Evolutionary conservation across 2,797 vertebrate species (phyloP), one percentile per base, ranked within the genome.

Genomic region (Eptatretus atami): DNA sequence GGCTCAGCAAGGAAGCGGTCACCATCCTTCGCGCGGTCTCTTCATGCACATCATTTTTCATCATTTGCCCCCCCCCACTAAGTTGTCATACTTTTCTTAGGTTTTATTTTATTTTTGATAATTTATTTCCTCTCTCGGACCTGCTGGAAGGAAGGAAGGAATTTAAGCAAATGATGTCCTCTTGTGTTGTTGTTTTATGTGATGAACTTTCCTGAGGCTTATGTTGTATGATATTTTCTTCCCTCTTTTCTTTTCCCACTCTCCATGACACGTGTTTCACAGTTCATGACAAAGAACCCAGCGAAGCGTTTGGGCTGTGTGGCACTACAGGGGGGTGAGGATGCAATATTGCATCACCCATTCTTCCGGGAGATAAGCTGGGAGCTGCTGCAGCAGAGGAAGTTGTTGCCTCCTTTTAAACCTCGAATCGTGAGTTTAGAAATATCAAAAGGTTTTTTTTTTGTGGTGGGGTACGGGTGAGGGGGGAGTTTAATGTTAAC

Each of bases 1-100:
- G 86, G 86, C 82, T 92, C 69, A 88, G 86, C 78, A 94, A 87
- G 75, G 86, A 94, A 74, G 86, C 86, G 0, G 86, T 94, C 71
- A 82, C 83, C 77, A 92, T 94, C 71, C 76, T 94, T 65, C 87
- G 83, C 78, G 82, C 84, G 65, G 86, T 93, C 31, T 44, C 31
- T 44, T 44, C 31, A 44, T 44, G 31, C 31, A 44, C 6, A 44
- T 44, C 31, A 44, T 44, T 44, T 44, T 44, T 44, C 6, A 44
- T 44, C 31, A 44, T 44, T 44, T 44, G 3, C 31, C 6, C 31
- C 31, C 31, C 31, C 31, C 31, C 31, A 44, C 31, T 44, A 44
- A 44, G 31, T 44, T 44, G 31, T 44, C 31, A 44, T 44, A 8
- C 31, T 44, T 44, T 44, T 44, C 31, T 44, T 44, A 44, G 31